A percentile compares a stretch with the other conserved stretches of the same genome.
Evolutionary conservation across 37 sponge, comb jelly and placozoan species (phyloP).

Genomic region (Petrosia ficiformis): DNA sequence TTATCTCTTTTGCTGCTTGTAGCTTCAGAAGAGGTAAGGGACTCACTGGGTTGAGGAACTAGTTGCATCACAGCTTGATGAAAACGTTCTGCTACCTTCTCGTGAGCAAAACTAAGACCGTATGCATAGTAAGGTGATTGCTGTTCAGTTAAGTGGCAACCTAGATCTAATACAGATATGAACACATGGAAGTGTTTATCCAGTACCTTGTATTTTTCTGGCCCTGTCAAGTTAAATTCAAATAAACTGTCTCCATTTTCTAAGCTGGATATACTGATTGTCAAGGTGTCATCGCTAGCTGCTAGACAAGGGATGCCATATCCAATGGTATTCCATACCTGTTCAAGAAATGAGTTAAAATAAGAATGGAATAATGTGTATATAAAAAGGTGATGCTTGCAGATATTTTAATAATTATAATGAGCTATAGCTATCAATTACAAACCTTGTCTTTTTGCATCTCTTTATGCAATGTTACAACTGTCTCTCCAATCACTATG

Average conservation of each 20-base stretch:
- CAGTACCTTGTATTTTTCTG: conserved; percentile 14
- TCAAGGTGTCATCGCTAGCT: conserved; percentile 11
- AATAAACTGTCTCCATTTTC: conserved; percentile 20
- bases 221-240: conserved; percentile 5
- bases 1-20: no score
- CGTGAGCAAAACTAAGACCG: conserved; percentile 46
- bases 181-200: conserved; percentile 43
- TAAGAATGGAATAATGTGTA: neutral
- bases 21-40: neutral
- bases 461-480: conserved; percentile 30
- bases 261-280: conserved; percentile 9
- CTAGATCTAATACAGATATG: neutral
- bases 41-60: neutral
- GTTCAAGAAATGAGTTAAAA: neutral
- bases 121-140: neutral
- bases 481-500: conserved; percentile 32
- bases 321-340: conserved; percentile 24
- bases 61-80: neutral
- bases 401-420: no score
- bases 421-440: no score
- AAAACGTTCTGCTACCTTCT: conserved; percentile 18
- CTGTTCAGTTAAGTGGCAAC: no score
- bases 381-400: neutral
- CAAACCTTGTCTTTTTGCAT: neutral
- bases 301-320: conserved; percentile 45